Percentiles rank a stretch among this genome's conserved stretches.
Conservation (phyloP, 2,113 vertebrate species). For the Dunckerocampus dactyliophorus region DNA sequence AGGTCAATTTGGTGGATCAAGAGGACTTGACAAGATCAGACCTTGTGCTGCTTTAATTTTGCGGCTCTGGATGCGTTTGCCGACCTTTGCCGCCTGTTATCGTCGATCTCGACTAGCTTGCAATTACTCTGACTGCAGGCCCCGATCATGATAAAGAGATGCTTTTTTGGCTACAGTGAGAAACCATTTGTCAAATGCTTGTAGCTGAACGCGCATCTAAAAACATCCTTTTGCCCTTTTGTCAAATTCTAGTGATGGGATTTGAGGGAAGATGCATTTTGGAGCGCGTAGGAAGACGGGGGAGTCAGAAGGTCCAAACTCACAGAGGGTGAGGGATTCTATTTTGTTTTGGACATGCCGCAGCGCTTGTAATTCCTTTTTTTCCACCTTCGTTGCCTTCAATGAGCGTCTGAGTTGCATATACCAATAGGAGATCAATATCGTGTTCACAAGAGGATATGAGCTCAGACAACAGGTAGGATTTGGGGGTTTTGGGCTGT, state of each 20-base stretch:
- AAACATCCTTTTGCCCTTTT: slow-evolving; percentile 34
- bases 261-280: slow-evolving; percentile 48
- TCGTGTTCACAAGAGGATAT: slow-evolving; percentile 14
- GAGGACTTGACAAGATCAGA: slow-evolving; percentile 23
- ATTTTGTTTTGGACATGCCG: slow-evolving; percentile 45
- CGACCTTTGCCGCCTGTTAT: slow-evolving; percentile 31
- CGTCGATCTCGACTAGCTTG: slow-evolving; percentile 9
- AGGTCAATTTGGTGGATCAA: slow-evolving; percentile 51
- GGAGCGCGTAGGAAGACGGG: slow-evolving; percentile 48
- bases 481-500: slow-evolving; percentile 4
- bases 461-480: slow-evolving; percentile 20
- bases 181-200: neutral
- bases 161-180: neutral
- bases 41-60: slow-evolving; percentile 30
- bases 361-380: slow-evolving; percentile 31
- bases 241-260: slow-evolving; percentile 43
- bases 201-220: slow-evolving; percentile 3
- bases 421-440: slow-evolving; percentile 20
- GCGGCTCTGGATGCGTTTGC: slow-evolving; percentile 35
- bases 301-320: slow-evolving; percentile 51
- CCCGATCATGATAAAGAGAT: slow-evolving; percentile 2
- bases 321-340: slow-evolving; percentile 47
- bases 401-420: slow-evolving; percentile 17
- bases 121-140: slow-evolving; percentile 4
- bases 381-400: slow-evolving; percentile 19